phyloP scores from a whole-genome alignment of 2,888 invertebrate species.

The Alcis repandata region DNA sequence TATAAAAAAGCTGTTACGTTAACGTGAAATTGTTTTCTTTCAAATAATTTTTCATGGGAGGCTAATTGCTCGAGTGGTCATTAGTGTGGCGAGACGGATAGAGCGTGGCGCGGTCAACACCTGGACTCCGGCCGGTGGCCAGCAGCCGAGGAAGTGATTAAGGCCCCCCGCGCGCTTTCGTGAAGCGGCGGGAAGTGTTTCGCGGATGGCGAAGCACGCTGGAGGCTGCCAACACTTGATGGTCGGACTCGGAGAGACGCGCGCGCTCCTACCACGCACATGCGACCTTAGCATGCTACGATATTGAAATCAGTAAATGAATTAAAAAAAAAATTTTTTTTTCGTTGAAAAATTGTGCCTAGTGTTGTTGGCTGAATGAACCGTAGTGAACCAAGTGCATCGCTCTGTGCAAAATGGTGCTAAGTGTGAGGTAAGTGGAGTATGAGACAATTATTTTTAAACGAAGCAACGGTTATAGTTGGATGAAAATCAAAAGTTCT shows the following conservation, averaged over 20 bases:
- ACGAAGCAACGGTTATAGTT: conserved; percentile 41
- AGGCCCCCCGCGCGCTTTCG: conserved; percentile 56
- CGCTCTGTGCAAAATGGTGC: conserved; percentile 75
- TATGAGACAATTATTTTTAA: conserved; percentile 51
- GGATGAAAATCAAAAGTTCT: conserved; percentile 33
- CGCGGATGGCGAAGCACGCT: conserved; percentile 70
- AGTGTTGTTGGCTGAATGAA: conserved; percentile 56
- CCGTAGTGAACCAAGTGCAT: conserved; percentile 53
- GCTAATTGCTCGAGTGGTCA: conserved; percentile 59
- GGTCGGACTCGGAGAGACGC: conserved; percentile 59
- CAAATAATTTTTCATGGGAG: conserved; percentile 44
- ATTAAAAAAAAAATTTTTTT: conserved; percentile 10
- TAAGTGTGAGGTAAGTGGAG: conserved; percentile 77
- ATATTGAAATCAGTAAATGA: conserved; percentile 5
- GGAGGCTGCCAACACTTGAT: conserved; percentile 72
- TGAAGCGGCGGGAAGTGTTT: conserved; percentile 51
- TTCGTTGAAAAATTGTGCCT: conserved; percentile 28
- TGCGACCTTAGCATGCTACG: conserved; percentile 22
- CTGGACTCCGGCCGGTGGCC: conserved; percentile 63
- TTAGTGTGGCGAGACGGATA: conserved; percentile 59
- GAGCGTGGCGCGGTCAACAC: conserved; percentile 63
- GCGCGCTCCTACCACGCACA: conserved; percentile 43
- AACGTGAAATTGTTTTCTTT: conserved; percentile 40
- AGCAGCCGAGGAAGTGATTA: conserved; percentile 64
- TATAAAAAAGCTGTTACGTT: conserved; percentile 37